Base-by-base conservation (phyloP, 53 echinoderm and acorn worm genomes). In the Holothuria leucospilota region DNA sequence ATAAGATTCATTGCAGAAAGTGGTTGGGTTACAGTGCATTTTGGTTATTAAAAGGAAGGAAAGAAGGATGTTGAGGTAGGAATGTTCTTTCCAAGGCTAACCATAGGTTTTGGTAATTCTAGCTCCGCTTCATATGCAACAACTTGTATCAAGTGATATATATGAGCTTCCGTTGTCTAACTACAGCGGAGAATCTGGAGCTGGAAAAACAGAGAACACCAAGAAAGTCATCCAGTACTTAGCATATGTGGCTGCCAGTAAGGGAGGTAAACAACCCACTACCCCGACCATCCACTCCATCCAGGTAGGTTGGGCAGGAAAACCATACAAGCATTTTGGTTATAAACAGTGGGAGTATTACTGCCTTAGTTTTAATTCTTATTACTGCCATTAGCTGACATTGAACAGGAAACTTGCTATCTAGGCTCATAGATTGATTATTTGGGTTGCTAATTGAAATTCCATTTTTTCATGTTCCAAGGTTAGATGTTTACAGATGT, bases 161-260 rank as follows among this genome's bases (percentile, higher is more conserved):
- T 67, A 15, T 51, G 2, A 42, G 49, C 58, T 80, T 56, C 26
- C 51, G 18, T 62, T 65, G 16, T 84, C 81, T 5, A 26, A 69
- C 42, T 46, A 58, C 86, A 99, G 99, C 65, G 99, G 99, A 85
- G 99, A 99, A 72, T 99, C 99, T 82, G 99, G 99, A 72, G 99
- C 99, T 11, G 99, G 99, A 26, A 99, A 99, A 81, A 99, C 99
- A 85, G 99, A 99, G 67, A 99, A 99, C 92, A 99, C 99, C 82
- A 99, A 99, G 95, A 99, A 99, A 80, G 99, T 99, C 71, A 99
- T 99, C 86, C 99, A 99, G 90, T 99, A 99, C 92, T 90, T 99
- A 53, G 95, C 99, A 67, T 92, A 94, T 77, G 94, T 99, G 21
- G 99, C 99, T 5, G 93, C 95, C 53, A 93, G 95, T 79, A 93